A percentile compares a stretch with the other conserved stretches of the same genome.
These are phyloP conservation scores for Calliopum simillimum DNA, from an alignment of 2,888 invertebrate genomes.

Conservation along the genomic window DNA sequence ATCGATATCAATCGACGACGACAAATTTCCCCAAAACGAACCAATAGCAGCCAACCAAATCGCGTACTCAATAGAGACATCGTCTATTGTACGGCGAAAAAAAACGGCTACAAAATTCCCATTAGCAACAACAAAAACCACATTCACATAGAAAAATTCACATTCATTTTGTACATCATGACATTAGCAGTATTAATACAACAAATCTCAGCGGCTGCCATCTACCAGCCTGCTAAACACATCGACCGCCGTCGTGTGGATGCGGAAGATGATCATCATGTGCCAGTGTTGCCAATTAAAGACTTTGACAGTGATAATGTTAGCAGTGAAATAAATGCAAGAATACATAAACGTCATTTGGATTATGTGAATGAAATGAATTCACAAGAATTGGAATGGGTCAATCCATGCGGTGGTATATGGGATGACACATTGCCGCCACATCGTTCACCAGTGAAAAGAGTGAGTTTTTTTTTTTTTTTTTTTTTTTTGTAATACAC, in stretches of 20 bases:
- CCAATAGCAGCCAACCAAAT: constrained; percentile 5
- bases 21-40: constrained; percentile 40
- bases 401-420: constrained; percentile 54
- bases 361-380: constrained; percentile 44
- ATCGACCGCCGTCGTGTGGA: constrained; percentile 14
- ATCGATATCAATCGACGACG: constrained; percentile 14
- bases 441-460: constrained; percentile 41
- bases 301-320: neutral
- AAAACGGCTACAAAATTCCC: constrained; percentile 42
- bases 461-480: constrained; percentile 36
- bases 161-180: constrained; percentile 34
- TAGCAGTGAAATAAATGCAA: neutral
- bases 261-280: neutral
- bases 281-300: neutral
- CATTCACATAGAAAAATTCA: constrained; percentile 39
- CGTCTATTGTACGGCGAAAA: constrained; percentile 38
- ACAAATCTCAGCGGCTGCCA: constrained; percentile 27
- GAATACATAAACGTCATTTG: constrained; percentile 46
- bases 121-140: no score
- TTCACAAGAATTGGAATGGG: constrained; percentile 50
- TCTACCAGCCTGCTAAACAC: constrained; percentile 12
- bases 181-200: constrained; percentile 32
- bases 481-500: neutral
- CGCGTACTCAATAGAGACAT: neutral
- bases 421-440: constrained; percentile 40